Evolutionary conservation across 2,888 invertebrate species (phyloP).

Genomic region (Amphipoea lucens): DNA sequence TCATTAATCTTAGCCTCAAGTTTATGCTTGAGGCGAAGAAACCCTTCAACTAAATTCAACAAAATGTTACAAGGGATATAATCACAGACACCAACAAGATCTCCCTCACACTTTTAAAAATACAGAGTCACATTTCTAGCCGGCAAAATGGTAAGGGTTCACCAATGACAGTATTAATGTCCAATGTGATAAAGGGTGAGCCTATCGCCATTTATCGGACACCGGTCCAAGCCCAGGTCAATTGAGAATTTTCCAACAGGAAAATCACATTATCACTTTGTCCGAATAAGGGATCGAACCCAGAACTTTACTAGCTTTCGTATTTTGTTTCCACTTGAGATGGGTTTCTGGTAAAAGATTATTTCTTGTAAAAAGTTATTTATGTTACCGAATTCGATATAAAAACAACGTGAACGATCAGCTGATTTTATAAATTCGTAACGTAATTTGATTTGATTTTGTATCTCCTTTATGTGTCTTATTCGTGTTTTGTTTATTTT

Average conservation of each 20-base stretch:
- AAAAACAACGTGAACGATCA: constrained; percentile 10
- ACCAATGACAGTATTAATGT: constrained; percentile 61
- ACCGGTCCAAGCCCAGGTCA: constrained; percentile 56
- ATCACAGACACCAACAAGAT: background rate
- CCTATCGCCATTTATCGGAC: constrained; percentile 59
- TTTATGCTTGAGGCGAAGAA: background rate
- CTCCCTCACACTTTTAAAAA: constrained; percentile 21
- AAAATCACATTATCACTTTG: constrained; percentile 62
- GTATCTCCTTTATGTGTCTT: background rate
- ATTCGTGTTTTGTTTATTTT: background rate
- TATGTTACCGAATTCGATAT: constrained; percentile 33
- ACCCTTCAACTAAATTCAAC: background rate
- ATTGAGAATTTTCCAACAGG: constrained; percentile 64
- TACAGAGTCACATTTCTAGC: constrained; percentile 20
- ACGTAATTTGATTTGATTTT: constrained; percentile 16
- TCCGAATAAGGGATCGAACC: constrained; percentile 31
- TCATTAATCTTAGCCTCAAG: background rate
- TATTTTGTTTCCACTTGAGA: constrained; percentile 39
- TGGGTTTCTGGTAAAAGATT: constrained; percentile 25
- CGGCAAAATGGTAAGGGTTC: constrained; percentile 45
- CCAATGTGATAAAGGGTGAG: constrained; percentile 56
- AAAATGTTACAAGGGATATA: background rate
- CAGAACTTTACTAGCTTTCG: constrained; percentile 36
- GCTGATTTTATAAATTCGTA: constrained; percentile 12
- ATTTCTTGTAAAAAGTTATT: constrained; percentile 2